Evolutionary conservation across 2,888 invertebrate species (phyloP).

Genomic region (Girardia tigrina): DNA sequence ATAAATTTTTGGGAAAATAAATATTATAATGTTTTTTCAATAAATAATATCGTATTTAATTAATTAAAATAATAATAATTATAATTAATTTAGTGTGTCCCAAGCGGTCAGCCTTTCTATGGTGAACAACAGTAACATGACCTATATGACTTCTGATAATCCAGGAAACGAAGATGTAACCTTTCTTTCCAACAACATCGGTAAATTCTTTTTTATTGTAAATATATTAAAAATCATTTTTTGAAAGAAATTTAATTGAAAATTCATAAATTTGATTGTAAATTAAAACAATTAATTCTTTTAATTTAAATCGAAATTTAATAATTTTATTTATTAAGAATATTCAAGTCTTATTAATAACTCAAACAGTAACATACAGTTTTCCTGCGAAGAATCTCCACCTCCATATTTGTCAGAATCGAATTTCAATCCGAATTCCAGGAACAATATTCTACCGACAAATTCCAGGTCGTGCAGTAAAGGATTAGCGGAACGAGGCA

Average conservation of each 20-base stretch:
- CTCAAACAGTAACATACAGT: background rate
- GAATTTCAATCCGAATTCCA: background rate
- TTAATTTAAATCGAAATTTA: too few species aligned
- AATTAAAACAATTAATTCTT: too few species aligned
- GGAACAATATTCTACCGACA: background rate
- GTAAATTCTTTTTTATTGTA: background rate
- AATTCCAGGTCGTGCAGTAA: background rate
- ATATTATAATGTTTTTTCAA: too few species aligned
- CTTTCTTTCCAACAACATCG: background rate
- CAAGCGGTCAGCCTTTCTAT: background rate
- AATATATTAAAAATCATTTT: too few species aligned
- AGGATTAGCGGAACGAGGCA: slow-evolving; percentile 2
- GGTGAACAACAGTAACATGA: background rate
- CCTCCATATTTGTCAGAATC: background rate
- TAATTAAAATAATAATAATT: too few species aligned
- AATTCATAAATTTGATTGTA: background rate
- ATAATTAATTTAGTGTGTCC: background rate
- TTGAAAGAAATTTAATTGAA: too few species aligned
- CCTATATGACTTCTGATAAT: background rate
- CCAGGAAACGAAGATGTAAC: background rate
- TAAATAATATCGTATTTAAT: too few species aligned
- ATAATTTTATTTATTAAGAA: too few species aligned
- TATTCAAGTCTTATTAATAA: background rate
- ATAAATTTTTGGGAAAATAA: too few species aligned
- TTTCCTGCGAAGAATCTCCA: background rate